Evolutionary conservation across 2,113 vertebrate genomes (phyloP), one percentile per base, ranked within the genome.

Genomic region (Girardinichthys multiradiatus): DNA sequence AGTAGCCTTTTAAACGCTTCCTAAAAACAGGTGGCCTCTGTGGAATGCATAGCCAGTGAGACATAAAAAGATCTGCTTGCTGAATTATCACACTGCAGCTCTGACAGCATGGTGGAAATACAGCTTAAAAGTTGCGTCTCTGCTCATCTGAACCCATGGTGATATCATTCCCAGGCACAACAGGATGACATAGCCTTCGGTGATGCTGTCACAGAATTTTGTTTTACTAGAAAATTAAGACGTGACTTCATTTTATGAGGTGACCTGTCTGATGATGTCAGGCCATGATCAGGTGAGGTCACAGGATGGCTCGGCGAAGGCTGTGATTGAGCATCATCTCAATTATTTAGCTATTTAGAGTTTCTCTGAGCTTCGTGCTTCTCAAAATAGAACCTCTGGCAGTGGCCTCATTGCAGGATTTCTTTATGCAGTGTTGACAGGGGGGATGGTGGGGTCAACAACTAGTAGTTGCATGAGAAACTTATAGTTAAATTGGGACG

Each of bases 341-440:
- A 93, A 94, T 93, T 89, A 94, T 94, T 93, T 83, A 93, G 87
- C 76, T 79, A 64, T 88, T 86, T 77, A 74, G 79, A 82, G 73
- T 68, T 81, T 84, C 84, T 74, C 31, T 72, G 69, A 82, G 85
- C 84, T 80, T 84, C 87, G 88, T 87, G 89, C 80, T 83, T 91
- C 93, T 92, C 65, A 85, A 90, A 94, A 93, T 93, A 94, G 93
- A 87, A 76, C 42, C 78, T 60, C 68, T 77, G 74, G 80, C 78
- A 70, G 72, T 86, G 87, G 77, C 83, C 88, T 89, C 86, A 79
- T 89, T 91, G 85, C 74, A 70, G 68, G 77, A 79, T 75, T 77
- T 82, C 42, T 80, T 83, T 31, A 79, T 83, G 81, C 29, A 75
- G 57, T 67, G 60, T 26, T 54, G 31, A 60, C 54, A 57, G 69